phyloP scores from a whole-genome alignment of 2,888 invertebrate species.

The Tenthredo mesomela region DNA sequence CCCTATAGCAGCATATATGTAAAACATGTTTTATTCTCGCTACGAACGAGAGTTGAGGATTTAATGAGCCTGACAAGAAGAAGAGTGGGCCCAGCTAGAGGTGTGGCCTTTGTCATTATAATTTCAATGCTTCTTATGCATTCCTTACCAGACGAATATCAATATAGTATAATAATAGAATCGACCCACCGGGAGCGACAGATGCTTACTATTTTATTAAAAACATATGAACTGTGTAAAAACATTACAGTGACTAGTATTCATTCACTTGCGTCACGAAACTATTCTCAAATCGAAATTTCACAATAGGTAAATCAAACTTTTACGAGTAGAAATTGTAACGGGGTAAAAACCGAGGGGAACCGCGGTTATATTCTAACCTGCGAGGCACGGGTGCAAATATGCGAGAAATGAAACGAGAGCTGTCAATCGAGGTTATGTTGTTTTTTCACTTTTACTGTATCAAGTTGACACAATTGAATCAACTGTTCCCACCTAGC shows the following conservation, averaged over 20 bases:
- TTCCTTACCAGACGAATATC: conserved; percentile 40
- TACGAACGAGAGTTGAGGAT: conserved; percentile 42
- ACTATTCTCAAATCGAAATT: not conserved
- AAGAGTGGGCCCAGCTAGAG: conserved; percentile 41
- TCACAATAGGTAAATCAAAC: not conserved
- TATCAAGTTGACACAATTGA: no score
- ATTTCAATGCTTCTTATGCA: conserved; percentile 60
- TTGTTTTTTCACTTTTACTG: no score
- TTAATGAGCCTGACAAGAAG: conserved; percentile 46
- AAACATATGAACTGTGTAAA: not conserved
- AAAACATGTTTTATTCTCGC: conserved; percentile 11
- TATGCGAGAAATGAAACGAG: no score
- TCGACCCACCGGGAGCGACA: not conserved
- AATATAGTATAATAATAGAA: conserved; percentile 26
- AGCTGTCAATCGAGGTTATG: no score
- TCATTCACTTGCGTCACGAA: not conserved
- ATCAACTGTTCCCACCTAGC: no score
- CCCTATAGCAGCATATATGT: not conserved
- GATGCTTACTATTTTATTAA: not conserved
- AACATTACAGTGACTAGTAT: not conserved
- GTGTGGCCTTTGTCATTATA: conserved; percentile 65
- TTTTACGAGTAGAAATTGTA: not conserved
- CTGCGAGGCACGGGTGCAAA: no score
- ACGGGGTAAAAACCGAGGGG: no score
- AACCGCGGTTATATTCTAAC: no score